These are phyloP conservation scores for Atrichornis clamosus DNA, from an alignment of 2,113 vertebrate species.

Conservation along the genomic window DNA sequence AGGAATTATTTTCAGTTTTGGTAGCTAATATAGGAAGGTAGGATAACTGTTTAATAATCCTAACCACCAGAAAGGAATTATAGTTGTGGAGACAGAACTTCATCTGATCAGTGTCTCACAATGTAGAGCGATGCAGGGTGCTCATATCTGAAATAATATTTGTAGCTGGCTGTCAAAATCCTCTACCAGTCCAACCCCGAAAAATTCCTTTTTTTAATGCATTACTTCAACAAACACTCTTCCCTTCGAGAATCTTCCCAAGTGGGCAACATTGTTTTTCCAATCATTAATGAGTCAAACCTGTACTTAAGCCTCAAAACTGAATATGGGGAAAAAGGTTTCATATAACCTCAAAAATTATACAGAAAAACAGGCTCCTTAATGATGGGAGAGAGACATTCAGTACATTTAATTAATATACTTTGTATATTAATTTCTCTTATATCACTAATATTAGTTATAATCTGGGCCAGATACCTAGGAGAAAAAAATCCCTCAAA, in stretches of 20 bases:
- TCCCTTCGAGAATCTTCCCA: neutral
- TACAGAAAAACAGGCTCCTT: neutral
- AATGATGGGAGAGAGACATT: neutral
- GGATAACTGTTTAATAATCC: neutral
- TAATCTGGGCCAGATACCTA: neutral
- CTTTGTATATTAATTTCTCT: neutral
- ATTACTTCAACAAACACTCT: rapidly evolving
- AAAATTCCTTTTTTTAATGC: neutral
- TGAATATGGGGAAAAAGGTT: neutral
- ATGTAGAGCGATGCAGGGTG: neutral
- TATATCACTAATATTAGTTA: neutral
- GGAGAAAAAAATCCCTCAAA: neutral
- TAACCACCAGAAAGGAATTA: neutral
- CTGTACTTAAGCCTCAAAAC: neutral
- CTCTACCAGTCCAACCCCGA: neutral
- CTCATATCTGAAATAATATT: neutral
- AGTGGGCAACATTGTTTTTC: neutral
- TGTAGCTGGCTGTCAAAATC: neutral
- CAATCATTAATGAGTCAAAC: neutral
- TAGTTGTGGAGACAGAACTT: neutral
- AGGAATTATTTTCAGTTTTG: neutral
- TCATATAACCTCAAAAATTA: neutral
- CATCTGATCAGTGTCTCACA: neutral
- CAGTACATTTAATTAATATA: neutral
- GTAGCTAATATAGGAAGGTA: neutral